A percentile compares a stretch with the other conserved stretches of the same genome.
phyloP scores from a whole-genome alignment of 2,888 invertebrate species.

The Andrena marginata region DNA sequence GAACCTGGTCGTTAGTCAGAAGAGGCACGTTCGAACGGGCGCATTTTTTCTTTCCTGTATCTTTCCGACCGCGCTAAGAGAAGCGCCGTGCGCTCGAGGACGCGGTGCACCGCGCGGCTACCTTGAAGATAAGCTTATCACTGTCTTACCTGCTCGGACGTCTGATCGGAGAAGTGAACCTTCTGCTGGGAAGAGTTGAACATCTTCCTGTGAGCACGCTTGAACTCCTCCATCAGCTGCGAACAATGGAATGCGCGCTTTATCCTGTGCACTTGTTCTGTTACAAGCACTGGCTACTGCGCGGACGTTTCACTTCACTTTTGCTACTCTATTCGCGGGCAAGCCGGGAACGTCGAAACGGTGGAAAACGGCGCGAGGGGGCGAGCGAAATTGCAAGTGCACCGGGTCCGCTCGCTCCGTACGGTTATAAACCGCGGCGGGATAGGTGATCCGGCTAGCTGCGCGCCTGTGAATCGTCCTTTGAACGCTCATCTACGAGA shows the following conservation, averaged over 20 bases:
- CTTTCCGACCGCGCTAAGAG: too few species aligned
- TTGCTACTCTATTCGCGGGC: neutral
- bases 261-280: neutral
- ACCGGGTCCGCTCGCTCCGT: neutral
- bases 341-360: neutral
- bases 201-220: conserved; percentile 95
- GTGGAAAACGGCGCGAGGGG: neutral
- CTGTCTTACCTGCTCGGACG: conserved; percentile 77
- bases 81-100: conserved; percentile 2
- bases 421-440: conserved; percentile 21
- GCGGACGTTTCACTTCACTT: neutral
- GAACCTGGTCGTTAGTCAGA: too few species aligned
- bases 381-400: conserved; percentile 25
- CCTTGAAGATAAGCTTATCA: conserved; percentile 59
- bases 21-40: too few species aligned
- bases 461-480: conserved; percentile 30
- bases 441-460: neutral
- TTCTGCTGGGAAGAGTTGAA: conserved; percentile 86
- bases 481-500: conserved; percentile 37
- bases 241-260: conserved; percentile 34
- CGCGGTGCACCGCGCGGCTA: neutral
- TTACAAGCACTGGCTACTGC: neutral
- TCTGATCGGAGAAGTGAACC: conserved; percentile 75
- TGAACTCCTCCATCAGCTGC: conserved; percentile 94
- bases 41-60: too few species aligned